phyloP scores from a whole-genome alignment of 2,113 vertebrate species.

The Boleophthalmus pectinirostris region DNA sequence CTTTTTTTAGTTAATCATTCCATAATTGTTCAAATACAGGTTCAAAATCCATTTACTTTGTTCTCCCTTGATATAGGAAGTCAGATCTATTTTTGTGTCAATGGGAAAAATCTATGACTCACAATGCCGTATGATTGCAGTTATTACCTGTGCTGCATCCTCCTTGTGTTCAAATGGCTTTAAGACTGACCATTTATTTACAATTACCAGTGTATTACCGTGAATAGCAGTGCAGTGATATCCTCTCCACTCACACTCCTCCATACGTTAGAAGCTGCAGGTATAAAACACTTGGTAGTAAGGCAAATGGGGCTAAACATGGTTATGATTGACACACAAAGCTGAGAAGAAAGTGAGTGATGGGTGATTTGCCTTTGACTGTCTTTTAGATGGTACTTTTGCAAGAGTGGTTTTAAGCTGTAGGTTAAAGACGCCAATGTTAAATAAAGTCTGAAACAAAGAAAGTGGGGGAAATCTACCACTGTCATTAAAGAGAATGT shows the following conservation, averaged over 20 bases:
- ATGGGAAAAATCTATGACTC: slow-evolving; percentile 17
- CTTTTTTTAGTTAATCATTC: background rate
- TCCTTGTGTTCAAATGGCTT: slow-evolving; percentile 26
- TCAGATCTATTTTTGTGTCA: slow-evolving; percentile 14
- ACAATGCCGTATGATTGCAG: slow-evolving; percentile 25
- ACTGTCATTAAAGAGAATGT: background rate
- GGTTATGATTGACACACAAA: slow-evolving; percentile 36
- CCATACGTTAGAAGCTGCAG: slow-evolving; percentile 45
- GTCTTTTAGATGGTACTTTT: slow-evolving; percentile 39
- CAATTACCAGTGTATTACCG: slow-evolving; percentile 39
- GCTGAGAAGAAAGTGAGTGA: slow-evolving; percentile 16
- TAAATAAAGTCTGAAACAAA: slow-evolving; percentile 1
- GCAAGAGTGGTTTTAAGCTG: slow-evolving; percentile 23
- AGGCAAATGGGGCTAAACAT: slow-evolving; percentile 49
- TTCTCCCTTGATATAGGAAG: slow-evolving; percentile 35
- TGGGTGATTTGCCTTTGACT: slow-evolving; percentile 31
- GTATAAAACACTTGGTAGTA: slow-evolving; percentile 24
- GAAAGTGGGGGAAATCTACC: background rate
- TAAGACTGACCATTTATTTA: slow-evolving; percentile 31
- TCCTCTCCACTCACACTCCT: slow-evolving; percentile 20
- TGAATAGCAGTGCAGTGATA: slow-evolving; percentile 27
- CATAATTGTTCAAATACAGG: slow-evolving; percentile 45
- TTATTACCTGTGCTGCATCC: slow-evolving; percentile 10
- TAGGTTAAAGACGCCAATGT: slow-evolving; percentile 4
- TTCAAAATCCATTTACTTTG: slow-evolving; percentile 43